phyloP scores from a whole-genome alignment of 1,140 invertebrate species.

The Euglossa dilemma region DNA sequence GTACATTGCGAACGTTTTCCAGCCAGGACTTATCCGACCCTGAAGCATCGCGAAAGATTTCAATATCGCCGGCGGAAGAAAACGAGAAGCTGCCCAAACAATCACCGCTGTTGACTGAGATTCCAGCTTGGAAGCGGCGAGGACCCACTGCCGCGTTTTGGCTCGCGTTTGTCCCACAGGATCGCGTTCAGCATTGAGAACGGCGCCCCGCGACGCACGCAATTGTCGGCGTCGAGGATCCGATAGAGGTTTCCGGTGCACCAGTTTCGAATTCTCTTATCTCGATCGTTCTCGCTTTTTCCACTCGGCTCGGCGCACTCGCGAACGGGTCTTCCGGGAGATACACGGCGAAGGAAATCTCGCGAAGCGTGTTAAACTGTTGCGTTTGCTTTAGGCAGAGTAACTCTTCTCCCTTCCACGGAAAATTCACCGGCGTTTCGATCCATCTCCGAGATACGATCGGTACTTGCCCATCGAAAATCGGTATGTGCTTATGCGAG shows the following conservation, averaged over 20 bases:
- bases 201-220: neutral
- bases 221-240: neutral
- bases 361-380: neutral
- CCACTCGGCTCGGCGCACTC: neutral
- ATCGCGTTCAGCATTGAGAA: conserved; percentile 5
- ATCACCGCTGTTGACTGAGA: neutral
- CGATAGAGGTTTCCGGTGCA: neutral
- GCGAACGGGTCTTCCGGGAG: neutral
- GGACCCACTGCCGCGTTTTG: neutral
- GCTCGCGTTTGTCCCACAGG: neutral
- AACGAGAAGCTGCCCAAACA: neutral
- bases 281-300: neutral
- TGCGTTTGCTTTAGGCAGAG: neutral
- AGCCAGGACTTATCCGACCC: neutral
- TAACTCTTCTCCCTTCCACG: too few relatives aligned
- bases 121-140: neutral
- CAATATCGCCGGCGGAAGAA: conserved; percentile 25
- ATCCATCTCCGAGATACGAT: too few relatives aligned
- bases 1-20: conserved; percentile 1
- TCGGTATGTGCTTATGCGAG: too few relatives aligned
- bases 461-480: too few relatives aligned
- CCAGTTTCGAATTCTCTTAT: conserved; percentile 9
- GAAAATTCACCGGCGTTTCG: too few relatives aligned
- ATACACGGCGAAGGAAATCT: neutral
- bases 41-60: conserved; percentile 34